Conservation (phyloP, 2,888 invertebrate genomes). For the Resseliella maxima region DNA sequence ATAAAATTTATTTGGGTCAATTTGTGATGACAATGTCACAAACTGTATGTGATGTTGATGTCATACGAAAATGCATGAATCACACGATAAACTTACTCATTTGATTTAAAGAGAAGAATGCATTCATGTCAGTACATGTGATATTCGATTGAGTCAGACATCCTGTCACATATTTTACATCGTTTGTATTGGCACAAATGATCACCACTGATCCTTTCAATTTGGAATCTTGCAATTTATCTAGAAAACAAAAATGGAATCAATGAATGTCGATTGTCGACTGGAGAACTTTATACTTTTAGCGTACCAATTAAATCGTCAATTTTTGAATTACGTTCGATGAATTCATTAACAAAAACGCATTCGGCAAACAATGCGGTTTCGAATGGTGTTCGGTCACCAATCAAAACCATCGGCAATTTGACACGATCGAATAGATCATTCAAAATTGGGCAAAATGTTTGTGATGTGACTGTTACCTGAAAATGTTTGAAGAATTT, state of each 20-base stretch:
- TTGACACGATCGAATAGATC: not conserved
- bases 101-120: not conserved
- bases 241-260: not conserved
- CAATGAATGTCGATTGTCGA: not conserved
- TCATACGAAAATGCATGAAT: not conserved
- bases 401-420: not conserved
- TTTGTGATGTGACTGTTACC: not conserved
- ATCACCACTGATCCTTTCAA: not conserved
- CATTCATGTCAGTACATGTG: not conserved
- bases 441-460: not conserved
- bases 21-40: too few relatives aligned
- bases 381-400: not conserved
- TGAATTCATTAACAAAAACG: not conserved
- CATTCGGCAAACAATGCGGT: slow-evolving; percentile 6
- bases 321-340: not conserved
- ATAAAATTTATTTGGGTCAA: not conserved
- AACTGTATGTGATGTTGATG: too few relatives aligned
- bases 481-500: not conserved
- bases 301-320: not conserved
- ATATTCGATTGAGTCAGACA: not conserved
- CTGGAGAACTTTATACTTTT: too few relatives aligned
- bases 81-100: not conserved
- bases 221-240: not conserved
- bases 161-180: slow-evolving; percentile 3
- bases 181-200: not conserved